Percentiles rank a stretch among this genome's conserved stretches.
phyloP scores from a whole-genome alignment of 2,113 vertebrate genomes.

The Xenopus borealis region DNA sequence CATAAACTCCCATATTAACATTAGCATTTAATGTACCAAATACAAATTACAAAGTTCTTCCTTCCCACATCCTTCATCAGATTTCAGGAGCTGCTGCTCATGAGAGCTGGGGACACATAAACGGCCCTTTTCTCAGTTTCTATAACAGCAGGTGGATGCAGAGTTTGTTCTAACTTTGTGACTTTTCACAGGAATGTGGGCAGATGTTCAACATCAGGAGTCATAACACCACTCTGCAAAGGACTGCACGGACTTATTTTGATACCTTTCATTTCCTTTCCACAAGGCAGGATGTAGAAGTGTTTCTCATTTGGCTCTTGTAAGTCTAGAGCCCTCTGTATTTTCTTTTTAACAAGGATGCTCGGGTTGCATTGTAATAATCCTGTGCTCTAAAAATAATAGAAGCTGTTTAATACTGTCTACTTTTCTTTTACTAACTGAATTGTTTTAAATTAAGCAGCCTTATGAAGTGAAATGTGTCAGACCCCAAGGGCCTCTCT shows the following conservation, averaged over 20 bases:
- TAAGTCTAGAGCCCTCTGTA: conserved; percentile 4
- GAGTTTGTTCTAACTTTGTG: background rate
- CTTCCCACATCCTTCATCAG: too few relatives aligned
- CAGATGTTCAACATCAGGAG: background rate
- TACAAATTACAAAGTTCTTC: too few relatives aligned
- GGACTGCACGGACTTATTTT: too few relatives aligned
- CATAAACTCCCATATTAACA: too few relatives aligned
- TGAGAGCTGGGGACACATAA: too few relatives aligned
- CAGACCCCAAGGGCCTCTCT: background rate
- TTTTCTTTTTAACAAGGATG: conserved; percentile 6
- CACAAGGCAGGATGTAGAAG: background rate
- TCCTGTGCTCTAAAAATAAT: background rate
- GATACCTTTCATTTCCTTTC: background rate
- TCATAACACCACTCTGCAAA: background rate
- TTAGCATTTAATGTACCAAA: too few relatives aligned
- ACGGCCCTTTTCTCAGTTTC: too few relatives aligned
- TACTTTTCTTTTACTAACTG: conserved; percentile 1
- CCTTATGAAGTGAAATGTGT: conserved; percentile 2
- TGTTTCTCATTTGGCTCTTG: conserved; percentile 8
- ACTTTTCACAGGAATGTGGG: background rate
- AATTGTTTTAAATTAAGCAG: conserved; percentile 2
- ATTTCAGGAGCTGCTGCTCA: too few relatives aligned
- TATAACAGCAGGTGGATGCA: too few relatives aligned
- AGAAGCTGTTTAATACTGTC: background rate
- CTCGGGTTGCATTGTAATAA: conserved; percentile 4